Percentiles rank a stretch among this genome's conserved stretches.
These are phyloP conservation scores for Orthonevra nobilis DNA, from an alignment of 2,888 invertebrate genomes.

Conservation along the genomic window DNA sequence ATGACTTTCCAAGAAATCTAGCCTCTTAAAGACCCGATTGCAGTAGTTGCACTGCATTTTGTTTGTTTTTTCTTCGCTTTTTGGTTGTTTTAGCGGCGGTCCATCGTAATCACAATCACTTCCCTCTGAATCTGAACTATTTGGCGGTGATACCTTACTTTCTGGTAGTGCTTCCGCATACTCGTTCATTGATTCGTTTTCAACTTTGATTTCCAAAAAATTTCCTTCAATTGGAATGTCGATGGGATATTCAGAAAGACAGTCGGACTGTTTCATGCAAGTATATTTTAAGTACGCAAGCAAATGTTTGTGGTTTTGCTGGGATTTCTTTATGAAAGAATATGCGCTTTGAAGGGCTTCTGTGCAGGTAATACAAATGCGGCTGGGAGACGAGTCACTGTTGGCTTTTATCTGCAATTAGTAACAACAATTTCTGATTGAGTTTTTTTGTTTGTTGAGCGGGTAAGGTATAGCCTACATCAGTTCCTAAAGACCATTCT, in stretches of 20 bases:
- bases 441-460: too few relatives aligned
- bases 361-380: constrained; percentile 41
- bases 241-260: constrained; percentile 52
- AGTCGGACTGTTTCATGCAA: constrained; percentile 37
- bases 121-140: constrained; percentile 23
- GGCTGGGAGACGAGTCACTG: constrained; percentile 7
- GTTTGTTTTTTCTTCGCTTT: constrained; percentile 15
- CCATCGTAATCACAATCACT: constrained; percentile 42
- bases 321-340: constrained; percentile 45
- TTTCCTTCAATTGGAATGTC: constrained; percentile 35
- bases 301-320: constrained; percentile 35
- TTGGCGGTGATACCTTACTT: constrained; percentile 9
- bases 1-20: constrained; percentile 46
- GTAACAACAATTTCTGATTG: too few relatives aligned
- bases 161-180: constrained; percentile 25
- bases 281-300: constrained; percentile 24
- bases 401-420: constrained; percentile 27
- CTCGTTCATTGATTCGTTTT: constrained; percentile 31
- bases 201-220: constrained; percentile 50
- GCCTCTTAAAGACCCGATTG: constrained; percentile 39
- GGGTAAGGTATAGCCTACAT: too few relatives aligned
- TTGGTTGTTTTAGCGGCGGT: constrained; percentile 1
- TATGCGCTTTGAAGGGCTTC: constrained; percentile 41
- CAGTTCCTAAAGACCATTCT: too few relatives aligned
- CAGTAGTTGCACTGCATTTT: constrained; percentile 51